A percentile compares a stretch with the other conserved stretches of the same genome.
Evolutionary conservation across 2,113 vertebrate genomes (phyloP).

Genomic region (Clinocottus analis): DNA sequence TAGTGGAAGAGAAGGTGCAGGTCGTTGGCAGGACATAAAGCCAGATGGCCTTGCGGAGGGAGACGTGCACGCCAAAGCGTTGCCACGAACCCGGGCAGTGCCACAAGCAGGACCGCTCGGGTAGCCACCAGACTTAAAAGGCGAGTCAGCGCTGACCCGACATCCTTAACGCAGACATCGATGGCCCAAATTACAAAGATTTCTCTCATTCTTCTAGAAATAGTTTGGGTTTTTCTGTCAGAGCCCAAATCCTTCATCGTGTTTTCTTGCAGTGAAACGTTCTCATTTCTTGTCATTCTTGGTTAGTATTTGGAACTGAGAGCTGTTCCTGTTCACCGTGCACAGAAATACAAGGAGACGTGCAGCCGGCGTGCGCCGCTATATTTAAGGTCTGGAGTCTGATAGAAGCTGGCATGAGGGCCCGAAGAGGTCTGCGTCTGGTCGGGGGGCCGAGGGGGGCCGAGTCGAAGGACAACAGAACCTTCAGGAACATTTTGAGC

Average conservation of each 20-base stretch:
- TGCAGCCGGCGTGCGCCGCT: constrained; percentile 9
- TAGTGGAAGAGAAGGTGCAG: background rate
- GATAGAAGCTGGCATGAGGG: constrained; percentile 50
- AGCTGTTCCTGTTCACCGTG: background rate
- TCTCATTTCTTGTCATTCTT: constrained; percentile 21
- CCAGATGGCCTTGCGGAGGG: constrained; percentile 52
- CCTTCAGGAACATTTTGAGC: background rate
- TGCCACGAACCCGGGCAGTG: background rate
- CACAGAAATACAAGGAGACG: constrained; percentile 24
- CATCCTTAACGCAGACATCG: background rate
- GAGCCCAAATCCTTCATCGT: constrained; percentile 19
- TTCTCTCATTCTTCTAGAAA: constrained; percentile 35
- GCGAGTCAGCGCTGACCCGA: background rate
- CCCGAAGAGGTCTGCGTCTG: constrained; percentile 28
- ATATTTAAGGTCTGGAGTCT: constrained; percentile 28
- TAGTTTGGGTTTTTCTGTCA: constrained; percentile 22
- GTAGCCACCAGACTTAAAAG: constrained; percentile 23
- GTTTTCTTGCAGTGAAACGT: constrained; percentile 2
- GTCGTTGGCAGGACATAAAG: constrained; percentile 48
- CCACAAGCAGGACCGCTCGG: constrained; percentile 14
- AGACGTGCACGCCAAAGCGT: constrained; percentile 40
- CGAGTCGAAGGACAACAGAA: background rate
- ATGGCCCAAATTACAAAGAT: constrained; percentile 39
- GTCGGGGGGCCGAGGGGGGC: constrained; percentile 16
- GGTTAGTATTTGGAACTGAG: background rate